Conservation (phyloP, 2,113 vertebrate species). For the Numida meleagris region DNA sequence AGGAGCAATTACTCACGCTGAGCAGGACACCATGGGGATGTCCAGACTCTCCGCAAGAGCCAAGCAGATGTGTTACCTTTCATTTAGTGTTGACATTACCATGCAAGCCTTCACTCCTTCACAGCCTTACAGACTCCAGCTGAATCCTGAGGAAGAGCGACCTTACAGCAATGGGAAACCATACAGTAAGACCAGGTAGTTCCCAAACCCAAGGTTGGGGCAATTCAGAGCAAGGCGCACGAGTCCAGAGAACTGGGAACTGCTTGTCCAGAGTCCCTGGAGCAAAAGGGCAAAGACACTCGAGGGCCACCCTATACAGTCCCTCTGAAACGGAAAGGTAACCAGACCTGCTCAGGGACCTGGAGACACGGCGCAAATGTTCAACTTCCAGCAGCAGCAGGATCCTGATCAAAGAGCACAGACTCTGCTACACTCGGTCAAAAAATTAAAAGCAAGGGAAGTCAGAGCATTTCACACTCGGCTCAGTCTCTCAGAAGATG, state of each 20-base stretch:
- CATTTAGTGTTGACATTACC: background rate
- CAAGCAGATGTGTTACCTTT: background rate
- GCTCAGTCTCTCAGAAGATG: background rate
- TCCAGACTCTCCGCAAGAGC: background rate
- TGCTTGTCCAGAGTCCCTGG: background rate
- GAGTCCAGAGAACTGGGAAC: background rate
- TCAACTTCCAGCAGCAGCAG: background rate
- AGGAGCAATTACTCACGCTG: background rate
- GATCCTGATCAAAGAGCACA: background rate
- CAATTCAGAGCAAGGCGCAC: background rate
- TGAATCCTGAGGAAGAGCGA: background rate
- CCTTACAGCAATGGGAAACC: background rate
- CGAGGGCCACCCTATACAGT: background rate
- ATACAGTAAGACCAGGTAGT: background rate
- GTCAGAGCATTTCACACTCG: background rate
- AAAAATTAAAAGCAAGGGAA: background rate
- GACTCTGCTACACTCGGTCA: background rate
- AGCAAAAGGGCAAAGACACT: background rate
- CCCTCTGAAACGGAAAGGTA: background rate
- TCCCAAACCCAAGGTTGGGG: background rate
- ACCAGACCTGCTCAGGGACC: background rate
- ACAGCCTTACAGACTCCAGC: background rate
- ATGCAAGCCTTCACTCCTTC: background rate
- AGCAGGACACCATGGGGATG: background rate
- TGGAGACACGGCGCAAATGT: background rate